Evolutionary conservation across 2,113 vertebrate genomes (phyloP), one percentile per base, ranked within the genome.

Genomic region (Scophthalmus maximus): DNA sequence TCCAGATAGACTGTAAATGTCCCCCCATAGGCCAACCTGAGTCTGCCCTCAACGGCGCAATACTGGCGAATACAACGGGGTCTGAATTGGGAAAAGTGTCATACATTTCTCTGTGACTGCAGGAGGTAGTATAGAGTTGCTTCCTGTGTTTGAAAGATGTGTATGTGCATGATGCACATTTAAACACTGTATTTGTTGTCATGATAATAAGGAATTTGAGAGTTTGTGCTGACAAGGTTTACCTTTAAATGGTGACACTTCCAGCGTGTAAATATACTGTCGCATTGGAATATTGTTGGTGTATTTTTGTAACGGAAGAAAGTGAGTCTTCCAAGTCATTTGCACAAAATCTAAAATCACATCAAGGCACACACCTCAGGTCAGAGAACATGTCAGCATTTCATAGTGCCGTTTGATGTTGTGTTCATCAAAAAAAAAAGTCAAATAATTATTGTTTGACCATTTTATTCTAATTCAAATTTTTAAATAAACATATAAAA

Each of bases 91-190:
- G n/a, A n/a, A n/a, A n/a, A n/a, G n/a, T n/a, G n/a, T n/a, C n/a
- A n/a, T n/a, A n/a, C n/a, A n/a, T n/a, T n/a, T n/a, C n/a, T n/a
- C n/a, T n/a, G n/a, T n/a, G n/a, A n/a, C n/a, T n/a, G n/a, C n/a
- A n/a, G n/a, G n/a, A n/a, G n/a, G n/a, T n/a, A n/a, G n/a, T n/a
- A n/a, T n/a, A n/a, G n/a, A n/a, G n/a, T n/a, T n/a, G n/a, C n/a
- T n/a, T n/a, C 22, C 79, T 44, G 14, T 77, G 50, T 65, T 47
- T n/a, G 76, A 46, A 84, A 76, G 55, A 60, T 58, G 59, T 84
- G 82, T 60, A 76, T 30, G 22, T 29, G 14, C 29, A 60, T 47
- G 62, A 26, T 38, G 6, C n/a, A 52, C 25, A 18, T 40, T 34
- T 53, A 70, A 73, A 65, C 61, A n/a, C 26, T 15, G 25, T 61